Percentiles rank a stretch among this genome's conserved stretches.
phyloP scores from a whole-genome alignment of 2,888 invertebrate genomes.

The Antheraea assamensis region DNA sequence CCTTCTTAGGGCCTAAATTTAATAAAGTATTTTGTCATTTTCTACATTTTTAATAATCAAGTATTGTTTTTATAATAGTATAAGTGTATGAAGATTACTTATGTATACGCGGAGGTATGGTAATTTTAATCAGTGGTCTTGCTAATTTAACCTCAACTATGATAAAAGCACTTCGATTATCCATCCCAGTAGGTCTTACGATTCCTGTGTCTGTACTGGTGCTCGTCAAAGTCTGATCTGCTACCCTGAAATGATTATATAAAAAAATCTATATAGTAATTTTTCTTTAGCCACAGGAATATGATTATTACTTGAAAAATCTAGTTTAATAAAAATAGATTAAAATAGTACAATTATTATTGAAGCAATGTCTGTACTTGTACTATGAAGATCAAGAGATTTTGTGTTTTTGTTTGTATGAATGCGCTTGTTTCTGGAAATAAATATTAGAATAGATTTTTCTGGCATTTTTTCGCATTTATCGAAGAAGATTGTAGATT shows the following conservation, averaged over 20 bases:
- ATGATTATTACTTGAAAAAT: not conserved
- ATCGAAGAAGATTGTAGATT: too few species aligned
- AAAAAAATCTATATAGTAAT: not conserved
- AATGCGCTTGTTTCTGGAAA: too few species aligned
- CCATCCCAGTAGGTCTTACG: constrained; percentile 50
- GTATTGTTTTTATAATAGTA: not conserved
- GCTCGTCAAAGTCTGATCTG: constrained; percentile 37
- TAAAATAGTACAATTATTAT: not conserved
- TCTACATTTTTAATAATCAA: not conserved
- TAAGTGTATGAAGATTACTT: constrained; percentile 40
- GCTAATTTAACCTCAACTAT: constrained; percentile 60
- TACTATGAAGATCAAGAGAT: too few species aligned
- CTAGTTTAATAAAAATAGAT: not conserved
- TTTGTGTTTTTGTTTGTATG: too few species aligned
- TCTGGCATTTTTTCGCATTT: too few species aligned
- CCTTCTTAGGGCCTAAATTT: too few species aligned
- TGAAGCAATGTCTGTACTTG: not conserved
- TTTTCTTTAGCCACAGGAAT: not conserved
- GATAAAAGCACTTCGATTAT: constrained; percentile 59
- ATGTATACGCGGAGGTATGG: constrained; percentile 51
- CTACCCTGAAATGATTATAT: constrained; percentile 30
- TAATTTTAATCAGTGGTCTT: constrained; percentile 48
- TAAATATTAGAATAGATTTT: too few species aligned
- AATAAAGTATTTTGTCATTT: too few species aligned
- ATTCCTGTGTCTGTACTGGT: constrained; percentile 36